Evolutionary conservation across 2,797 vertebrate genomes (phyloP).

Genomic region (Myoxocephalus aenaeus): DNA sequence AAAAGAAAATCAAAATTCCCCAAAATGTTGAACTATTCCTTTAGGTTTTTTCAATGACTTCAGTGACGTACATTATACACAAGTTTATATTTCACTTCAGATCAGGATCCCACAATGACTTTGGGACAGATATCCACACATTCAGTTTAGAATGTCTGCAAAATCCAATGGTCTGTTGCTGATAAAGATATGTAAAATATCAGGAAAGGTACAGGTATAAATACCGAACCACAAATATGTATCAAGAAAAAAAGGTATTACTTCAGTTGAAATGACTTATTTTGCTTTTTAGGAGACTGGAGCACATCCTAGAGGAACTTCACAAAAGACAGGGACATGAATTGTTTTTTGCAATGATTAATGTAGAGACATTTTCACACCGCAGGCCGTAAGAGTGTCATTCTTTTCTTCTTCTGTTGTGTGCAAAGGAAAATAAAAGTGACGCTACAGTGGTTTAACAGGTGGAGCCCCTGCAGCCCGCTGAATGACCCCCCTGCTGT

Average conservation of each 20-base stretch:
- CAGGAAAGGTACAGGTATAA: neutral
- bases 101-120: neutral
- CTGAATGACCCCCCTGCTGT: conserved; percentile 25
- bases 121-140: neutral
- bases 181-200: neutral
- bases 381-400: conserved; percentile 6
- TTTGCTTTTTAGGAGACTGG: neutral
- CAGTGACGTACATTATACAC: neutral
- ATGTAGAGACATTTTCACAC: conserved; percentile 2
- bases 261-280: neutral
- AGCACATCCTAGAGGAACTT: neutral
- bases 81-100: neutral
- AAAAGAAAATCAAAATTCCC: neutral
- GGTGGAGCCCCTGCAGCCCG: conserved; percentile 47
- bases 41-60: neutral
- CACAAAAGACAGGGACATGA: conserved; percentile 1
- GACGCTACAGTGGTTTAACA: conserved; percentile 53
- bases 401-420: conserved; percentile 34
- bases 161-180: neutral
- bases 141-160: neutral
- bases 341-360: neutral
- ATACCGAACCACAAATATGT: neutral
- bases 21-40: neutral
- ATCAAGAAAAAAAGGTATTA: neutral
- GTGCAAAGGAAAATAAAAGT: conserved; percentile 49